phyloP scores from a whole-genome alignment of 37 sponge, comb jelly and placozoan species.

The Aplysina aerophoba region DNA sequence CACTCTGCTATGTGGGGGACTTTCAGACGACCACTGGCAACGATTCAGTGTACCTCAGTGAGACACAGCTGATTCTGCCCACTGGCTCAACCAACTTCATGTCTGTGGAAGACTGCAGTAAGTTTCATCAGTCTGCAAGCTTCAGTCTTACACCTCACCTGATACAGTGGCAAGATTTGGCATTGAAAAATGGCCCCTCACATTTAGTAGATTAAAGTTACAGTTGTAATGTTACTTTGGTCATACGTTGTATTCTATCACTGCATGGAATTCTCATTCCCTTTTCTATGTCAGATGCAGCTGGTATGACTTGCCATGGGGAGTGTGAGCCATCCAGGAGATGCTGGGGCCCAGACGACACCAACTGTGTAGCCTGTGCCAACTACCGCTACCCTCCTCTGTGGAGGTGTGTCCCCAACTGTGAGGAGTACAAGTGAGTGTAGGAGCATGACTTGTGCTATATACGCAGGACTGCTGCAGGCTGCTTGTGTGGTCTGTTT shows the following conservation, averaged over 20 bases:
- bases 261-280: no score
- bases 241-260: no score
- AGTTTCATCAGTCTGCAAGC: not conserved
- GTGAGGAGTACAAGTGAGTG: constrained; percentile 38
- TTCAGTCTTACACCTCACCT: no score
- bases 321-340: constrained; percentile 53
- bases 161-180: no score
- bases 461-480: no score
- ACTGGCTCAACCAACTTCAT: not conserved
- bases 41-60: not conserved
- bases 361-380: constrained; percentile 72
- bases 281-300: no score
- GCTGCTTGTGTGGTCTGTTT: no score
- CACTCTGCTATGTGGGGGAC: constrained; percentile 57
- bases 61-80: not conserved
- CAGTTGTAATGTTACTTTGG: no score
- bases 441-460: no score
- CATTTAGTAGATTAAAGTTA: no score
- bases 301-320: constrained; percentile 42
- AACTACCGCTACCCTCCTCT: constrained; percentile 52
- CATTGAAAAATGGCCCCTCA: no score
- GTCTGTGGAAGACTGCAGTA: not conserved
- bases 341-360: constrained; percentile 75
- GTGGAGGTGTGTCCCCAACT: constrained; percentile 57
- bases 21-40: constrained; percentile 1